Base-by-base conservation (phyloP, 1,140 invertebrate genomes). In the Lepidurus apus region DNA sequence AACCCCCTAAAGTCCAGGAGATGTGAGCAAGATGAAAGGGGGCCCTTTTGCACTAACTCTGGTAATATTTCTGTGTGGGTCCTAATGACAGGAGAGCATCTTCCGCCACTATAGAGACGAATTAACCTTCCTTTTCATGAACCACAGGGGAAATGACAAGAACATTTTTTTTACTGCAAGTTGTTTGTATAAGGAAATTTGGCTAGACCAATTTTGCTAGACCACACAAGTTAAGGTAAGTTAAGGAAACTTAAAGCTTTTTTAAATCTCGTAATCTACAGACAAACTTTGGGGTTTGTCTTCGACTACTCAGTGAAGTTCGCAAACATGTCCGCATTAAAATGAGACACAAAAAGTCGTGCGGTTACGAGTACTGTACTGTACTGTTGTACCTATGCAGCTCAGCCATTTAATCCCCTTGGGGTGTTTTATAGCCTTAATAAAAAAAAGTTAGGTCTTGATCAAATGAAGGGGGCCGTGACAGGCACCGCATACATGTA, bases 381-480 rank as follows among this genome's bases (percentile, higher is more conserved):
- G 34, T 34, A 26, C 26, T n/a, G n/a, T n/a, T n/a, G 26, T 26
- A 34, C 34, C 34, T 34, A 34, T 4, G 4, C 34, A 34, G 34
- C 34, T 34, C 34, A 34, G 34, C 2, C 1, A 9, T n/a, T 9
- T 65, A 65, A n/a, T 65, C 53, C 53, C 53, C 13, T 21, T 13
- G 53, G 8, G 53, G 53, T 65, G 53, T 65, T 65, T 65, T 65
- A 65, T 65, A 17, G 53, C 13, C 17, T 65, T 65, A 9, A 65
- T 65, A 65, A 65, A 65, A 65, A 65, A 65, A 65, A 65, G 53
- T 65, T 65, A 7, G 53, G 53, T 65, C 17, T 65, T 65, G 53
- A 65, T 65, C 53, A 65, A 65, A 65, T 65, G 53, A 65, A 65
- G 53, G 53, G 53, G 53, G 17, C 53, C 53, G 53, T 65, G 53